These are phyloP conservation scores for Hormaphis cornu DNA, from an alignment of 1,140 invertebrate species.

Conservation along the genomic window DNA sequence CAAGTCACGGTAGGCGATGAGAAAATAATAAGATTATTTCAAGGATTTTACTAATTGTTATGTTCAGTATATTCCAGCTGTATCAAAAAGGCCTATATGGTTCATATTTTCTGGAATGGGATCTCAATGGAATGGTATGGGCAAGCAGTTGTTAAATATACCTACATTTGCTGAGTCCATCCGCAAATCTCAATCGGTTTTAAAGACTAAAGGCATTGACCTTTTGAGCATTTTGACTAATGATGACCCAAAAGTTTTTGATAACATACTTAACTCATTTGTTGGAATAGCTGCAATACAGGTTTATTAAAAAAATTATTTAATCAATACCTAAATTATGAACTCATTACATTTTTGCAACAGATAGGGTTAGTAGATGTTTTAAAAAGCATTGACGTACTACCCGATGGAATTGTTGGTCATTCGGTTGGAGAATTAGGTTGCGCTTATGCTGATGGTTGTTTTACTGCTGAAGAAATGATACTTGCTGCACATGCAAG, in stretches of 20 bases:
- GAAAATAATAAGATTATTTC: neutral
- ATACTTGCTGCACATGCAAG: constrained; percentile 54
- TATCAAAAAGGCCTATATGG: constrained; percentile 46
- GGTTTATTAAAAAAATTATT: constrained; percentile 43
- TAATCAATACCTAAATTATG: neutral
- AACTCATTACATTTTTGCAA: constrained; percentile 54
- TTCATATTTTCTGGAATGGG: constrained; percentile 60
- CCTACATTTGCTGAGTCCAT: constrained; percentile 49
- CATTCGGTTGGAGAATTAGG: constrained; percentile 60
- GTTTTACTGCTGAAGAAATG: constrained; percentile 54
- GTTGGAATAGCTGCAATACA: constrained; percentile 73
- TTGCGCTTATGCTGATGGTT: constrained; percentile 63
- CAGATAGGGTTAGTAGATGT: constrained; percentile 65
- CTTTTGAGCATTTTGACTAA: constrained; percentile 48
- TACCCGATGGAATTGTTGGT: constrained; percentile 57
- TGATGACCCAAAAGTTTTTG: constrained; percentile 44
- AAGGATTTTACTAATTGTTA: neutral
- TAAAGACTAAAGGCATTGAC: constrained; percentile 43
- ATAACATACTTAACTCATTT: constrained; percentile 54
- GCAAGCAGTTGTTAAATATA: constrained; percentile 48
- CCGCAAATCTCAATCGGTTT: constrained; percentile 38
- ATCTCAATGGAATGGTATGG: constrained; percentile 58
- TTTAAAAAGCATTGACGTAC: constrained; percentile 47
- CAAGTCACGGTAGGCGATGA: constrained; percentile 1
- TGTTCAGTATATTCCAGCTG: neutral